These are phyloP conservation scores for Ectropis crepuscularia DNA, from an alignment of 2,888 invertebrate genomes.

Conservation along the genomic window DNA sequence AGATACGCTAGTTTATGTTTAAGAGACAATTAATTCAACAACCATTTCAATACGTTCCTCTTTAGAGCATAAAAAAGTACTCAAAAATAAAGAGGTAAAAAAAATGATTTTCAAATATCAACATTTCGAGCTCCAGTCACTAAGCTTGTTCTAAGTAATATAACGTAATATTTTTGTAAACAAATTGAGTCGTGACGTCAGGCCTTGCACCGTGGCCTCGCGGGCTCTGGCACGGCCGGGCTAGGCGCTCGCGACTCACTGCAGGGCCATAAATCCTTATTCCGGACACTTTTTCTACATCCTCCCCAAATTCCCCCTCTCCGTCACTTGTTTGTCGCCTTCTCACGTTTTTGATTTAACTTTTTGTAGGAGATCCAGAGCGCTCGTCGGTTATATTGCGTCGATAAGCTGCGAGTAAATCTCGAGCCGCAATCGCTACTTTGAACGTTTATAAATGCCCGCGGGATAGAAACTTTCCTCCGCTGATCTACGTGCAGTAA, in stretches of 20 bases:
- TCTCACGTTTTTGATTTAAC: slow-evolving; percentile 78
- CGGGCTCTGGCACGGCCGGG: slow-evolving; percentile 48
- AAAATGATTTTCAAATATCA: too few species aligned
- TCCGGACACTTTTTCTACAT: slow-evolving; percentile 55
- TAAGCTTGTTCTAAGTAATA: too few species aligned
- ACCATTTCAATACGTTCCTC: too few species aligned
- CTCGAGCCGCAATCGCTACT: slow-evolving; percentile 37
- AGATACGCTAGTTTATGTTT: too few species aligned
- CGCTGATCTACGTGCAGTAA: slow-evolving; percentile 28
- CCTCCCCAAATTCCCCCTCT: slow-evolving; percentile 23
- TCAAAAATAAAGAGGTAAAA: too few species aligned
- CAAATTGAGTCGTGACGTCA: slow-evolving; percentile 4
- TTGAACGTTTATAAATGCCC: slow-evolving; percentile 21
- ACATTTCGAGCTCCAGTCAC: too few species aligned
- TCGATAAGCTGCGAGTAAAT: slow-evolving; percentile 60
- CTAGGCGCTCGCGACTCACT: slow-evolving; percentile 39
- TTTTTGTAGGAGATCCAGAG: slow-evolving; percentile 60
- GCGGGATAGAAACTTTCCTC: slow-evolving; percentile 18
- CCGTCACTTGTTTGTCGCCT: slow-evolving; percentile 61
- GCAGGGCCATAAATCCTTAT: slow-evolving; percentile 67
- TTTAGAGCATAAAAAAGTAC: too few species aligned
- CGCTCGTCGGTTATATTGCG: slow-evolving; percentile 57
- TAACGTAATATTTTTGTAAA: too few species aligned
- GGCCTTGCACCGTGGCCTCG: slow-evolving; percentile 24
- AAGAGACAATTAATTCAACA: too few species aligned